Evolutionary conservation across 2,113 vertebrate genomes (phyloP).

Genomic region (Tragelaphus strepsiceros): DNA sequence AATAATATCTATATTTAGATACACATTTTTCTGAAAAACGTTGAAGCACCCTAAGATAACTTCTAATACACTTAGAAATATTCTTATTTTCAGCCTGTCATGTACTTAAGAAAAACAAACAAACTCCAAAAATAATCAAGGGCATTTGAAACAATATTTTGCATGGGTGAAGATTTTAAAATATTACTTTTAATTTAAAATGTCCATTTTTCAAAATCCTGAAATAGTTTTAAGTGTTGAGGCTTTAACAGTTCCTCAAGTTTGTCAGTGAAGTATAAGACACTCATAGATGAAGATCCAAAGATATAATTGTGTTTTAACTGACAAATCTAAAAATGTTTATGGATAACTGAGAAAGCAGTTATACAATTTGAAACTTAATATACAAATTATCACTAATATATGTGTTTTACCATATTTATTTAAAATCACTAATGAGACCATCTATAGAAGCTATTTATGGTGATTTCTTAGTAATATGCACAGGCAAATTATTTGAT

Average conservation of each 20-base stretch:
- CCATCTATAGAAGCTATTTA: neutral
- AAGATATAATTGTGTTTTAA: neutral
- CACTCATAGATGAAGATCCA: neutral
- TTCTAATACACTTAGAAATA: neutral
- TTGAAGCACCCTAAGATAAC: neutral
- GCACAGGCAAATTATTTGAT: neutral
- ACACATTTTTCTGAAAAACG: neutral
- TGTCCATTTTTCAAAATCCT: neutral
- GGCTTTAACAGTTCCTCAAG: neutral
- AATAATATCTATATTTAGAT: neutral
- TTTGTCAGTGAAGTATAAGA: neutral
- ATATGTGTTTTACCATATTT: conserved; percentile 1
- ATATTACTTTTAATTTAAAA: conserved; percentile 13
- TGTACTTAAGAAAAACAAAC: neutral
- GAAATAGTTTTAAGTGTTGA: neutral
- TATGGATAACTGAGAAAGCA: neutral
- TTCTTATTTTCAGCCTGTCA: neutral
- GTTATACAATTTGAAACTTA: neutral
- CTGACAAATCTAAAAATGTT: neutral
- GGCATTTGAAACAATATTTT: neutral
- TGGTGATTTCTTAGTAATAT: neutral
- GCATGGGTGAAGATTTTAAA: neutral
- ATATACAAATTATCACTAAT: neutral
- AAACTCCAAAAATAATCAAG: neutral
- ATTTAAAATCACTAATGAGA: neutral